Evolutionary conservation across 2,113 vertebrate genomes (phyloP).

Genomic region (Podarcis cretensis): DNA sequence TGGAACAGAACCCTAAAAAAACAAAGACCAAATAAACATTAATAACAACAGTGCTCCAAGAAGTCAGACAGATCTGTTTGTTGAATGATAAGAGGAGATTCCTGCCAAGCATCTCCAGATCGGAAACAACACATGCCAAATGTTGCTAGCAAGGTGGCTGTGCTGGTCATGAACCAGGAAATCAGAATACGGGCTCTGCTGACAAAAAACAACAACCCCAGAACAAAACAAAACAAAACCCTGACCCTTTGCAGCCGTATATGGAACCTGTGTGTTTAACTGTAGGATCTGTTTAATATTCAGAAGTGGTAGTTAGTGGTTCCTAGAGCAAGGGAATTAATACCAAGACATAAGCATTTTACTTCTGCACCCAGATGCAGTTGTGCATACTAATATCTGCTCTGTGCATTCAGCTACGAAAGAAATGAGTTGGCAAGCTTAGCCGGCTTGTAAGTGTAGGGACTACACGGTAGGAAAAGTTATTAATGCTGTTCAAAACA

Average conservation of each 20-base stretch:
- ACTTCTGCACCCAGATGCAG: slow-evolving; percentile 15
- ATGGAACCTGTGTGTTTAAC: slow-evolving; percentile 21
- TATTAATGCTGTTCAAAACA: slow-evolving; percentile 47
- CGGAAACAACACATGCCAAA: not conserved
- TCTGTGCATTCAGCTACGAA: slow-evolving; percentile 5
- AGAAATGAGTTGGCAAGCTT: not conserved
- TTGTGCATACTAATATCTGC: slow-evolving; percentile 27
- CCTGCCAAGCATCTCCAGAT: not conserved
- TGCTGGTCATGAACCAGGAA: not conserved
- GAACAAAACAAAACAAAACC: not conserved
- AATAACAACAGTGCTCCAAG: not conserved
- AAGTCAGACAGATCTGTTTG: not conserved
- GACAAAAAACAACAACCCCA: not conserved
- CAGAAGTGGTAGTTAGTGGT: not conserved
- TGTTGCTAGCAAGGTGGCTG: not conserved
- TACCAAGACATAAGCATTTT: slow-evolving; percentile 26
- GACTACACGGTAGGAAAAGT: slow-evolving; percentile 21
- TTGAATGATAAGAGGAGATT: not conserved
- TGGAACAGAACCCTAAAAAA: not conserved
- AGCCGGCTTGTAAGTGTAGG: slow-evolving; percentile 33
- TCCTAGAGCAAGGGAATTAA: slow-evolving; percentile 32
- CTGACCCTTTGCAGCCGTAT: not conserved
- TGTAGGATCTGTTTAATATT: not conserved
- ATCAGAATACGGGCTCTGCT: not conserved
- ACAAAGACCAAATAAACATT: not conserved